Percentiles rank a stretch among this genome's conserved stretches.
phyloP scores from a whole-genome alignment of 2,113 vertebrate genomes.

The Mirza zaza region DNA sequence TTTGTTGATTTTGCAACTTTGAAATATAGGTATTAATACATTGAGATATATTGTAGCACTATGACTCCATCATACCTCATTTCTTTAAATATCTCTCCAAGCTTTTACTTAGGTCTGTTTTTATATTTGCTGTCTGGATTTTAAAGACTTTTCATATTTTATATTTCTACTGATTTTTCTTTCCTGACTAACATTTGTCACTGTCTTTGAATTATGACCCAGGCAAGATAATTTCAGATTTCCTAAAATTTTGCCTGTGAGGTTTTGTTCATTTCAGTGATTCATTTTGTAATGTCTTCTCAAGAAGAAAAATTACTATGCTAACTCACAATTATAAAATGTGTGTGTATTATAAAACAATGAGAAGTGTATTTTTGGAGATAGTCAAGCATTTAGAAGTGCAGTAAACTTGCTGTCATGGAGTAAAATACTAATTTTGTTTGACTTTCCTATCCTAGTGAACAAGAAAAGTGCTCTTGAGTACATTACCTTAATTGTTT shows the following conservation, averaged over 20 bases:
- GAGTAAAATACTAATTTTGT: slow-evolving; percentile 72
- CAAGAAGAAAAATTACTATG: slow-evolving; percentile 71
- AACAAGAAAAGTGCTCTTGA: slow-evolving; percentile 63
- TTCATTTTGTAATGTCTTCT: slow-evolving; percentile 83
- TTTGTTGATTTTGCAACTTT: slow-evolving; percentile 74
- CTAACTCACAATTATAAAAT: slow-evolving; percentile 75
- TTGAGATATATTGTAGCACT: slow-evolving; percentile 81
- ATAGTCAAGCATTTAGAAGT: slow-evolving; percentile 74
- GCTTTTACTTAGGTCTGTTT: slow-evolving; percentile 72
- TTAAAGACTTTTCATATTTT: slow-evolving; percentile 73
- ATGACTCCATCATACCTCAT: slow-evolving; percentile 83
- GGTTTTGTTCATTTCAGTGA: slow-evolving; percentile 71
- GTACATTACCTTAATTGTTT: slow-evolving; percentile 59
- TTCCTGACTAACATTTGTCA: slow-evolving; percentile 62
- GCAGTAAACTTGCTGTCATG: slow-evolving; percentile 76
- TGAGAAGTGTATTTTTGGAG: slow-evolving; percentile 82
- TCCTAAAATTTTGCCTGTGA: slow-evolving; percentile 80
- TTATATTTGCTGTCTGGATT: slow-evolving; percentile 79
- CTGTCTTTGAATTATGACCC: slow-evolving; percentile 77
- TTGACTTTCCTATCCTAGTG: slow-evolving; percentile 59
- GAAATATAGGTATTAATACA: slow-evolving; percentile 65
- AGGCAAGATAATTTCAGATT: slow-evolving; percentile 78
- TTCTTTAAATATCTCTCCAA: slow-evolving; percentile 75
- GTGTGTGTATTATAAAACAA: slow-evolving; percentile 74
- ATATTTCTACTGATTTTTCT: slow-evolving; percentile 73